These are phyloP conservation scores for Pogonomyrmex californicus DNA, from an alignment of 1,140 invertebrate species.

Conservation along the genomic window DNA sequence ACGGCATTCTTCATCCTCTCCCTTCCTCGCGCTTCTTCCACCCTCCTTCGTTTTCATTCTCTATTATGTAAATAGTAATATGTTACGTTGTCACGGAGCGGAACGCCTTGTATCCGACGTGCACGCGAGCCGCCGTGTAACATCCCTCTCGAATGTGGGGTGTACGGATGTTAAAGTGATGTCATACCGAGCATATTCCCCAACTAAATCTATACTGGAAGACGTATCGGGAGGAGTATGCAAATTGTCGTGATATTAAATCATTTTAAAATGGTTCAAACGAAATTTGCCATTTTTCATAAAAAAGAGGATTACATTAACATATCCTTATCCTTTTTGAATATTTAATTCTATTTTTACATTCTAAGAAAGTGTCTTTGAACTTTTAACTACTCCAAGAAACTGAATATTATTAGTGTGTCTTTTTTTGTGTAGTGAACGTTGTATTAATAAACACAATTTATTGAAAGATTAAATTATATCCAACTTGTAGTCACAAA, in stretches of 20 bases:
- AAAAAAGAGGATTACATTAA: constrained; percentile 6
- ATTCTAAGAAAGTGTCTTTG: neutral
- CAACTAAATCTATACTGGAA: constrained; percentile 16
- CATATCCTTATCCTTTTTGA: neutral
- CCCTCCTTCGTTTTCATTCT: constrained; percentile 59
- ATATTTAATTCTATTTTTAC: constrained; percentile 8
- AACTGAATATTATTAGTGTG: constrained; percentile 10
- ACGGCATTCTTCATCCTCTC: constrained; percentile 40
- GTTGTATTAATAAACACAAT: neutral
- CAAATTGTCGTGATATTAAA: neutral
- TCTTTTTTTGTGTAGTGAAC: neutral
- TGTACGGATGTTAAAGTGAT: constrained; percentile 24
- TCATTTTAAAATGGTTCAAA: neutral
- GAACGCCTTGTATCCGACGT: constrained; percentile 16
- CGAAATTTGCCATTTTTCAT: neutral
- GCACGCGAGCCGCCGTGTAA: constrained; percentile 30
- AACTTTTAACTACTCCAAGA: constrained; percentile 2
- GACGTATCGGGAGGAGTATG: neutral
- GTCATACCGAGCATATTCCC: constrained; percentile 11
- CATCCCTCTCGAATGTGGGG: constrained; percentile 25
- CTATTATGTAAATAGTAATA: constrained; percentile 74
- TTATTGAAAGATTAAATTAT: constrained; percentile 7
- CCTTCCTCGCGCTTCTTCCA: neutral
- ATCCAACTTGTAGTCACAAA: neutral
- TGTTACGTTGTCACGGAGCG: constrained; percentile 55